Conservation (phyloP, 2,797 vertebrate species). For the Merluccius polli region DNA sequence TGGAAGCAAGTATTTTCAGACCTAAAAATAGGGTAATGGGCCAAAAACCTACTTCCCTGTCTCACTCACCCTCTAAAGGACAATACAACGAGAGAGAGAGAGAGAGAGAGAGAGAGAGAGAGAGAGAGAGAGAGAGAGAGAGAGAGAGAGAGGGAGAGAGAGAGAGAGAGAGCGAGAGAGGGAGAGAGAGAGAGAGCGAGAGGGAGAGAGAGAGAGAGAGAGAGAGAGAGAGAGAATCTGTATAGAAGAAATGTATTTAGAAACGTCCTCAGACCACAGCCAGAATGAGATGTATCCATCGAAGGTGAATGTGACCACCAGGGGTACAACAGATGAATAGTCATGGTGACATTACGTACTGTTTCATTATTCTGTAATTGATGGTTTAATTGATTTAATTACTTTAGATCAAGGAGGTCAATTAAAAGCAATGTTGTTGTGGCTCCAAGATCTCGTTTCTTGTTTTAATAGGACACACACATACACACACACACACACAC, state of each 20-base stretch:
- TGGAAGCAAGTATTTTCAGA: not conserved
- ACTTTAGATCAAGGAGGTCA: not conserved
- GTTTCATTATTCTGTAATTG: not conserved
- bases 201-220: no score
- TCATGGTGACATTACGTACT: not conserved
- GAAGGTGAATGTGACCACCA: not conserved
- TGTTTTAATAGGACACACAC: not conserved
- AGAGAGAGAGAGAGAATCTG: no score
- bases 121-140: no score
- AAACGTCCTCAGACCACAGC: no score
- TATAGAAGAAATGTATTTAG: no score
- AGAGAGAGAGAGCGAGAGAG: no score
- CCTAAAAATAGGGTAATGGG: not conserved
- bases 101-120: no score
- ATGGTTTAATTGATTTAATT: not conserved
- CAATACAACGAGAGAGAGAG: no score
- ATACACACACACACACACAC: not conserved
- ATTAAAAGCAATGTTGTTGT: not conserved
- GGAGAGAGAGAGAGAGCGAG: no score
- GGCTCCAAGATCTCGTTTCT: not conserved
- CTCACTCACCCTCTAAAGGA: no score
- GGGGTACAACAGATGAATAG: not conserved
- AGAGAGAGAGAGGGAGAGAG: no score
- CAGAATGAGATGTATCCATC: not conserved
- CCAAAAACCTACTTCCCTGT: no score